These are phyloP conservation scores for Linurgus olivaceus DNA, from an alignment of 2,797 vertebrate genomes.

Conservation along the genomic window DNA sequence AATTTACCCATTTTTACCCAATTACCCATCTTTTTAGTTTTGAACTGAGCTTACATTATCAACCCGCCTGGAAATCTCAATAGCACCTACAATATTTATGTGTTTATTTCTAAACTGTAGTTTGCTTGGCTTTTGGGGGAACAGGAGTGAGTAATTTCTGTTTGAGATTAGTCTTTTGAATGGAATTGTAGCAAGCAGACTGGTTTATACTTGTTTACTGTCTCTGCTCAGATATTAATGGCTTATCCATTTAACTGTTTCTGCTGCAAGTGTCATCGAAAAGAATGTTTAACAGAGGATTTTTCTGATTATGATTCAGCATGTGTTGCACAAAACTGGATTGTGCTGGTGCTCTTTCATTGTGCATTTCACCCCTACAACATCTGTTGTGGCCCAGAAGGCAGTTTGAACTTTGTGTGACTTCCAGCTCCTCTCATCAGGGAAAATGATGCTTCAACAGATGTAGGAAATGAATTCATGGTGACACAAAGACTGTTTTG, in stretches of 20 bases:
- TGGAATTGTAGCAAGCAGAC: neutral
- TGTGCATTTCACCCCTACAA: neutral
- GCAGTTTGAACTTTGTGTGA: conserved; percentile 33
- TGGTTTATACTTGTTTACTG: neutral
- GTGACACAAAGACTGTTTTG: neutral
- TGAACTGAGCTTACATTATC: neutral
- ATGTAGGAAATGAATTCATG: neutral
- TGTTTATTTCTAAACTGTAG: neutral
- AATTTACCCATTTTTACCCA: neutral
- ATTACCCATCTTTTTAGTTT: neutral
- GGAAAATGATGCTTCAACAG: neutral
- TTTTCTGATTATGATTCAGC: neutral
- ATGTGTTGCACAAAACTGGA: neutral
- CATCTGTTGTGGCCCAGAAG: conserved; percentile 8
- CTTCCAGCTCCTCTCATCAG: conserved; percentile 19
- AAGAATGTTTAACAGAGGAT: neutral
- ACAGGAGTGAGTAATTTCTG: neutral
- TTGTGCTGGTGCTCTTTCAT: neutral
- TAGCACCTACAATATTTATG: neutral
- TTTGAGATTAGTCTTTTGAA: neutral
- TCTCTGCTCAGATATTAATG: neutral
- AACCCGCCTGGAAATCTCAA: neutral
- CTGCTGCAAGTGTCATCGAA: neutral
- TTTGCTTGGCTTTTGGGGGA: neutral
- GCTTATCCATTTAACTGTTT: neutral